phyloP scores from a whole-genome alignment of 2,113 vertebrate genomes.

The Sterrhoptilus dennistouni region DNA sequence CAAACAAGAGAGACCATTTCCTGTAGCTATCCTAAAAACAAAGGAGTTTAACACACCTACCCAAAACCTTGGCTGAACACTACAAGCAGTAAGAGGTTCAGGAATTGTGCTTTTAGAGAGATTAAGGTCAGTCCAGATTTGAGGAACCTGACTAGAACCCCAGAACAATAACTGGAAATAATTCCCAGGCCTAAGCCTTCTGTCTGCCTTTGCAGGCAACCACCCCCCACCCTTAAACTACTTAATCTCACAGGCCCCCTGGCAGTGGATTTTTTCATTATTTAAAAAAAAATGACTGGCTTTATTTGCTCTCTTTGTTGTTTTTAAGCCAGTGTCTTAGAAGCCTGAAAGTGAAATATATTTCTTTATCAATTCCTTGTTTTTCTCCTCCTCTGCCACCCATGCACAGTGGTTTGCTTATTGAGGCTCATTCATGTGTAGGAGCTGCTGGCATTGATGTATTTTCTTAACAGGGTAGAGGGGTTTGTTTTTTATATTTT shows the following conservation, averaged over 20 bases:
- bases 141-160: not conserved
- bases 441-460: slow-evolving; percentile 52
- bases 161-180: not conserved
- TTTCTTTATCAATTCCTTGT: slow-evolving; percentile 49
- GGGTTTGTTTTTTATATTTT: not conserved
- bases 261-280: not conserved
- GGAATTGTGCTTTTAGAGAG: not conserved
- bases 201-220: not conserved
- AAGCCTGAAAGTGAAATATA: slow-evolving; percentile 21
- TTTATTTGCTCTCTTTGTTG: slow-evolving; percentile 3
- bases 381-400: slow-evolving; percentile 41
- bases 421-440: slow-evolving; percentile 45
- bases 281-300: not conserved
- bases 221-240: not conserved
- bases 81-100: not conserved
- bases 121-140: not conserved
- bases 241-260: not conserved
- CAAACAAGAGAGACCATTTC: not conserved
- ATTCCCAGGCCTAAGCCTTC: not conserved
- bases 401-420: slow-evolving; percentile 43
- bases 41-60: not conserved
- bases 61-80: not conserved
- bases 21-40: not conserved
- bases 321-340: not conserved
- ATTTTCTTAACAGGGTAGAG: slow-evolving; percentile 6